phyloP scores from a whole-genome alignment of 2,797 vertebrate species.

The Muraenolepis orangiensis region DNA sequence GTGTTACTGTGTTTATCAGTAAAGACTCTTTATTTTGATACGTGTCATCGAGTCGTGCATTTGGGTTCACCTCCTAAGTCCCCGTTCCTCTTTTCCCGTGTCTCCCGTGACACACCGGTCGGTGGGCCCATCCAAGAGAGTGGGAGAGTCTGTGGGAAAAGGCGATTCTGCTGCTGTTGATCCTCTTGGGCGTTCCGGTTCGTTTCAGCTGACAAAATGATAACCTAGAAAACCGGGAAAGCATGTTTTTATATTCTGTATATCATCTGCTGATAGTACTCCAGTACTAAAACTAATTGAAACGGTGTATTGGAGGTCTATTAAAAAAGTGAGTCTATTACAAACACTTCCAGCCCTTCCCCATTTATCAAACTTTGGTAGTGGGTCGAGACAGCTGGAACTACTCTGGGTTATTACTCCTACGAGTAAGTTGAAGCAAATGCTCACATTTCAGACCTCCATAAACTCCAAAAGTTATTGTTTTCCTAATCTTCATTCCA shows the following conservation, averaged over 20 bases:
- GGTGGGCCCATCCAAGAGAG: too few relatives aligned
- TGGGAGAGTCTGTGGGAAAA: background rate
- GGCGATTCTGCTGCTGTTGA: background rate
- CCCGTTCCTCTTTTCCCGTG: too few relatives aligned
- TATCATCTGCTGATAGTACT: background rate
- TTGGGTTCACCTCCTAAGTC: too few relatives aligned
- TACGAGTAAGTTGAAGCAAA: background rate
- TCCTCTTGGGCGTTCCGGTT: background rate
- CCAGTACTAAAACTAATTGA: background rate
- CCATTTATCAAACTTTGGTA: background rate
- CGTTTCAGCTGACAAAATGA: background rate
- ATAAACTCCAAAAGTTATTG: background rate
- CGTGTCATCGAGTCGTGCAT: too few relatives aligned
- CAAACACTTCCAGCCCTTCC: background rate
- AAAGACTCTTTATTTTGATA: too few relatives aligned
- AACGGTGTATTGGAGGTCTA: background rate
- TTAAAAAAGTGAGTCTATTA: background rate
- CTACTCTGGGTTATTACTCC: background rate
- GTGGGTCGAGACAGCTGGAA: background rate
- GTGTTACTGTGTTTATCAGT: too few relatives aligned
- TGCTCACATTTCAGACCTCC: background rate
- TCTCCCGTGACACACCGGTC: background rate
- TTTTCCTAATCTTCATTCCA: conserved; percentile 1
- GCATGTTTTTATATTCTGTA: background rate
- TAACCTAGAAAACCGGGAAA: background rate